Conservation (phyloP, 2,113 vertebrate species). For the Salvator merianae region DNA sequence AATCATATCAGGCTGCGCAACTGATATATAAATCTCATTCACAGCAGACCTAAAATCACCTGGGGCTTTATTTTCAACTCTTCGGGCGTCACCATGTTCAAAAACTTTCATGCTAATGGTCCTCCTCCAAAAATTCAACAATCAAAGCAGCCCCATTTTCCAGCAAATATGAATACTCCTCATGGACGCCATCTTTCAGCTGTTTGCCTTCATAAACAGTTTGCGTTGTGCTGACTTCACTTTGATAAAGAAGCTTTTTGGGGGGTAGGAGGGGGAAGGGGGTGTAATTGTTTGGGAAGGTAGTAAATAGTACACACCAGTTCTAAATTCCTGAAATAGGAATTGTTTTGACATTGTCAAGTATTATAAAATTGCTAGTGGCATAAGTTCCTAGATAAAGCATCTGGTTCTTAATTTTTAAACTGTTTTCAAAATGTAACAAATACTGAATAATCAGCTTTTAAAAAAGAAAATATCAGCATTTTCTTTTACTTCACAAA, state of each 20-base stretch:
- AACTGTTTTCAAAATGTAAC: conserved; percentile 33
- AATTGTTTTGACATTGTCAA: conserved; percentile 20
- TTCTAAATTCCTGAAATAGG: not conserved
- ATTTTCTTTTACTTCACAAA: conserved; percentile 18
- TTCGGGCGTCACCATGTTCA: not conserved
- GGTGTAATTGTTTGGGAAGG: not conserved
- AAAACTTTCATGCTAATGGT: not conserved
- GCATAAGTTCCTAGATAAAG: conserved; percentile 19
- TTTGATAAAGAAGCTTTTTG: fast-evolving
- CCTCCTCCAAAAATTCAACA: not conserved
- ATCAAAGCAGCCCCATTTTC: not conserved
- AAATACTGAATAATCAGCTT: conserved; percentile 32
- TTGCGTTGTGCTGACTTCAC: not conserved
- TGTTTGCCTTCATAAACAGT: not conserved
- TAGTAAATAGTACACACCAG: not conserved
- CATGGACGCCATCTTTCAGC: too few relatives aligned
- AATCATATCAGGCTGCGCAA: not conserved
- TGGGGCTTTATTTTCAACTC: not conserved
- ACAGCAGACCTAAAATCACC: not conserved
- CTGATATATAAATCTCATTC: not conserved
- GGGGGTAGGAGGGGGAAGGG: too few relatives aligned
- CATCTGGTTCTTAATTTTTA: conserved; percentile 30
- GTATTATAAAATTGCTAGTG: conserved; percentile 14
- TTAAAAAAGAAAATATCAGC: conserved; percentile 11
- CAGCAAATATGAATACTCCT: not conserved